Evolutionary conservation across 2,797 vertebrate species (phyloP), one percentile per base, ranked within the genome.

Genomic region (Fringilla coelebs): DNA sequence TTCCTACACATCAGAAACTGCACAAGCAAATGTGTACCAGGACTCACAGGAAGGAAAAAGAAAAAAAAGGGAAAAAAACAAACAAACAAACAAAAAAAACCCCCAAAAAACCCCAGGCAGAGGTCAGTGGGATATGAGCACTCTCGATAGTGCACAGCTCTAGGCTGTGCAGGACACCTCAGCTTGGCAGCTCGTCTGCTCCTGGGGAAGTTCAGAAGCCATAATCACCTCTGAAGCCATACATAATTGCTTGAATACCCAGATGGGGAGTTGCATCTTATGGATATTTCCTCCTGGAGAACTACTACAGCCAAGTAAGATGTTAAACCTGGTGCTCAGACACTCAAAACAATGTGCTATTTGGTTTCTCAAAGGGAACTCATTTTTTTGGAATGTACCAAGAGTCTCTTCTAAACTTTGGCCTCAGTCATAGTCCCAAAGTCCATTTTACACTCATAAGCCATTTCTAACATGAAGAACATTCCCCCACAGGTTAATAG

Each of bases 1-100:
- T 73, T 52, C 55, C 21, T 36, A 41, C 17, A 43, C 15, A 8
- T 34, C 34, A 68, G 19, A 75, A 45, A 49, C 15, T n/a, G 6
- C 15, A 54, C 34, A 65, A 21, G 13, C 1, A 68, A 72, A 34
- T 28, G 22, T 0, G 0, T 24, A 25, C 8, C 40, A 34, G 24
- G 9, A 66, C n/a, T 25, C 46, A 58, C 12, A 54, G 14, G 19
- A 70, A 72, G 29, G 24, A 9, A 5, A 43, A 43, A 38, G 38
- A 38, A 12, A 20, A 32, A 54, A 55, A 32, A 1, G 40, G 16
- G 16, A 2, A 13, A 2, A 1, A 0, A 5, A 15, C n/a, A n/a
- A n/a, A n/a, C n/a, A n/a, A n/a, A n/a, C n/a, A n/a, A n/a, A n/a
- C n/a, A n/a, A 31, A 25, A 36, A 12, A 51, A 54, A 49, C 16